Percentiles rank a stretch among this genome's conserved stretches.
Conservation (phyloP, 2,113 vertebrate species). For the Colaptes auratus region DNA sequence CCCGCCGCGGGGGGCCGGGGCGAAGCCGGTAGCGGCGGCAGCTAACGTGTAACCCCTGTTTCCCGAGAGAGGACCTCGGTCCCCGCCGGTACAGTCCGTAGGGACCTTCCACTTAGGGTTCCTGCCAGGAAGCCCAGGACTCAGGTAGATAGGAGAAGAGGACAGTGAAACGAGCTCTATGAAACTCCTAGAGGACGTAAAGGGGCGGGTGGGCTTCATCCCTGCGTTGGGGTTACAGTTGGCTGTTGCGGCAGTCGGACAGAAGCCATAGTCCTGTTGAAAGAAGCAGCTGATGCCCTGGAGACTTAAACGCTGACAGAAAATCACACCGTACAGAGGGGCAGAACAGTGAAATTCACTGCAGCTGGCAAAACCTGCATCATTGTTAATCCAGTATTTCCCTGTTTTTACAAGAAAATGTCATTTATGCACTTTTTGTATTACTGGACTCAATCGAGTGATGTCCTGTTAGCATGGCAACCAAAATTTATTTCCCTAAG, state of each 20-base stretch:
- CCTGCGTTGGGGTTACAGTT: not conserved
- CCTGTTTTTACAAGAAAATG: not conserved
- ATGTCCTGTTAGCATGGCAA: slow-evolving; percentile 60
- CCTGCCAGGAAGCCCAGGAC: not conserved
- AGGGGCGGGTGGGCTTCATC: not conserved
- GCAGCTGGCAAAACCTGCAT: not conserved
- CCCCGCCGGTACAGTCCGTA: not conserved
- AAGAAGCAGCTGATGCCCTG: not conserved
- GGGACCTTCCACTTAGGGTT: not conserved
- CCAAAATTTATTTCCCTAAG: not conserved
- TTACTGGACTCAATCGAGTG: slow-evolving; percentile 15
- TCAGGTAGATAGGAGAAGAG: not conserved
- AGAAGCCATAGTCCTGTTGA: not conserved
- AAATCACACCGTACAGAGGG: not conserved
- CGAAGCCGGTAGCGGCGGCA: not conserved
- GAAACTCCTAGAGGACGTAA: not conserved
- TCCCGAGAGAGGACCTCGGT: not conserved
- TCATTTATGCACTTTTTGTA: not conserved
- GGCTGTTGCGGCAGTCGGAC: not conserved
- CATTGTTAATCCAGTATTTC: not conserved
- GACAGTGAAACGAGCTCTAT: not conserved
- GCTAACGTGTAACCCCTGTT: too few species aligned
- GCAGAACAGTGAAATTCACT: not conserved
- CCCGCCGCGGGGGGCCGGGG: not conserved
- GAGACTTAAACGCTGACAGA: not conserved